Percentiles rank a stretch among this genome's conserved stretches.
These are phyloP conservation scores for Agelas oroides DNA, from an alignment of 37 sponge, comb jelly and placozoan species.

Conservation along the genomic window DNA sequence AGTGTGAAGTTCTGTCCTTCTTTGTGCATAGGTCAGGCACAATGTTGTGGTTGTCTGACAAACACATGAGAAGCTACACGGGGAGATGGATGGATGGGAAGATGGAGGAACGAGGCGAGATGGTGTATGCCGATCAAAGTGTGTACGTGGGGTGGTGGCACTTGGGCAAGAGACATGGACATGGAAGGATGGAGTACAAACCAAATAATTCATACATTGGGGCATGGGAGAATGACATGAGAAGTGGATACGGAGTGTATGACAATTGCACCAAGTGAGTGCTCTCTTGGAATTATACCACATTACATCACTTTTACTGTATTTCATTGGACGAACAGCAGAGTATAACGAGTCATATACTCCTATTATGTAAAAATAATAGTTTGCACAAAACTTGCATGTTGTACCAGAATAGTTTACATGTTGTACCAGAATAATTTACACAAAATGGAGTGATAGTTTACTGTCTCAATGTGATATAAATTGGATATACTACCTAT, in stretches of 20 bases:
- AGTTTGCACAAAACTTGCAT: no score
- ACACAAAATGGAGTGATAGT: no score
- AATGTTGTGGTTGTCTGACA: constrained; percentile 44
- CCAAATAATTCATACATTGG: constrained; percentile 42
- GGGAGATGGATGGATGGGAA: constrained; percentile 60
- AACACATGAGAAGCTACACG: constrained; percentile 30
- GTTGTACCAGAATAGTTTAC: no score
- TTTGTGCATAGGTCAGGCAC: constrained; percentile 59
- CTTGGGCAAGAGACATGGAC: constrained; percentile 58
- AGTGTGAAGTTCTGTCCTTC: no score
- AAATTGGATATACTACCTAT: no score
- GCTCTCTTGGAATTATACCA: no score
- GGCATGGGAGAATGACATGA: constrained; percentile 59
- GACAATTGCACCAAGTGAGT: constrained; percentile 42
- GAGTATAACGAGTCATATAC: no score
- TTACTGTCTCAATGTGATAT: no score
- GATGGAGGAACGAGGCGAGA: constrained; percentile 71
- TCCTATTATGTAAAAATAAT: no score
- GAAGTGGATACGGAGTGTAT: constrained; percentile 65
- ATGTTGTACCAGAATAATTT: no score
- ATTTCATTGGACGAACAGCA: no score
- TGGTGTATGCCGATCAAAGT: constrained; percentile 42
- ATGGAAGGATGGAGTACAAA: constrained; percentile 62
- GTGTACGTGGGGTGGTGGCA: constrained; percentile 59
- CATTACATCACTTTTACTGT: no score